These are phyloP conservation scores for Rhinolophus ferrumequinum DNA, from an alignment of 2,113 vertebrate genomes.

Conservation along the genomic window DNA sequence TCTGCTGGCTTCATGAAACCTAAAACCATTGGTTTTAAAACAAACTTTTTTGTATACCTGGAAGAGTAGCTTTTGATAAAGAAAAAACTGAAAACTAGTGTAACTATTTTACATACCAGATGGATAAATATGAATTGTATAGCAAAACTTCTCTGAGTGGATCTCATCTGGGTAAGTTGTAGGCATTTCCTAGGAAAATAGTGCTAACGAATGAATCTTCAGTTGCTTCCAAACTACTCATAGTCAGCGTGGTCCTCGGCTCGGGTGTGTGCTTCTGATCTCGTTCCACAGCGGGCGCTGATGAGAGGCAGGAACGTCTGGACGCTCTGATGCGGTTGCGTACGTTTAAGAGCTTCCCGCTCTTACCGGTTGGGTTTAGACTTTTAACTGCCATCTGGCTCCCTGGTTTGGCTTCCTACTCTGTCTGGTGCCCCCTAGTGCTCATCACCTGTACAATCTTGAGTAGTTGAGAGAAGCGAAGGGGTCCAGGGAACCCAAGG, in stretches of 20 bases:
- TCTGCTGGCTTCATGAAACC: background rate
- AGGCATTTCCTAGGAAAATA: background rate
- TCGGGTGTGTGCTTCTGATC: background rate
- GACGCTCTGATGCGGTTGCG: conserved; percentile 45
- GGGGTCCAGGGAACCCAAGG: conserved; percentile 30
- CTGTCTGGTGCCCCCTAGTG: conserved; percentile 76
- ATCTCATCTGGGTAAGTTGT: background rate
- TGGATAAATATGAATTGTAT: background rate
- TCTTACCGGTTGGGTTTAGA: background rate
- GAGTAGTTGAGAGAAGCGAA: background rate
- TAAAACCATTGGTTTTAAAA: background rate
- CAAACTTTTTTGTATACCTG: background rate
- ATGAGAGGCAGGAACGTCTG: background rate
- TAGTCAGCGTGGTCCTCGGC: background rate
- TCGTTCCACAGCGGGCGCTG: background rate
- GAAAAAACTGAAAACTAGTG: background rate
- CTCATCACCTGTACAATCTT: conserved; percentile 38
- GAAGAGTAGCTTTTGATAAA: conserved; percentile 18
- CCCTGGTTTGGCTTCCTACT: background rate
- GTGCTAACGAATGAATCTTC: background rate
- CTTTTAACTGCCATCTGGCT: conserved; percentile 38
- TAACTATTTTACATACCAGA: background rate
- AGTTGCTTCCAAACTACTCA: background rate
- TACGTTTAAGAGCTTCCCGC: conserved; percentile 65
- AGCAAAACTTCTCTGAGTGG: background rate